Evolutionary conservation across 2,888 invertebrate species (phyloP), one percentile per base, ranked within the genome.

Genomic region (Amblyteles armatorius): DNA sequence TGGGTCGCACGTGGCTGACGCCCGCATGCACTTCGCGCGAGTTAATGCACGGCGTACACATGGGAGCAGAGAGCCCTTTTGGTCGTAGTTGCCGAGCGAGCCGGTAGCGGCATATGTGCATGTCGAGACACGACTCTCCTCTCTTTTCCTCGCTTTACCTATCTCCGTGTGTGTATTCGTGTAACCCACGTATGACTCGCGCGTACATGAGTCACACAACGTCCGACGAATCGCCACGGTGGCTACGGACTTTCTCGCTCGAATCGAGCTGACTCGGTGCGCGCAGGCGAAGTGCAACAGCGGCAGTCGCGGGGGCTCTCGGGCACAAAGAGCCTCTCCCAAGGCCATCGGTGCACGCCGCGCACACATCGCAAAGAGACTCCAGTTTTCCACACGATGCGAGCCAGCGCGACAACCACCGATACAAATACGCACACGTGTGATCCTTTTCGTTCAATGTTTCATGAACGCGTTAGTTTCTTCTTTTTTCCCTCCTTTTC

Each of bases 251-350:
- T 83, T 85, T 82, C 73, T 81, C 68, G 22, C 11, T 72, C 55
- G 40, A 65, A 48, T 69, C 63, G 55, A 55, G 77, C 68, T 68
- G 40, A 55, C 19, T 65, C 68, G 76, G 68, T 52, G 69, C 65
- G 88, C 88, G 87, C 63, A 68, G 26, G 57, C 77, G 33, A 79
- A 79, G 74, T 73, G 77, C 68, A 80, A 79, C 74, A 72, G 55
- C 55, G 44, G 9, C 63, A 60, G 76, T 78, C 82, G 85, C 86
- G 88, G 82, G 87, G 89, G 91, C 91, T 33, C 63, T 63, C 36
- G 60, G 87, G 91, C 93, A 93, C 93, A 93, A 93, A 93, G 93
- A 93, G 91, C 90, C 92, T 89, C 91, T 91, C 91, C 93, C 93
- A 93, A 93, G 93, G 93, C 93, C 93, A 90, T 40, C 19, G 73